These are phyloP conservation scores for Drosophila baimaii DNA, from an alignment of 1,140 invertebrate species.

Conservation along the genomic window DNA sequence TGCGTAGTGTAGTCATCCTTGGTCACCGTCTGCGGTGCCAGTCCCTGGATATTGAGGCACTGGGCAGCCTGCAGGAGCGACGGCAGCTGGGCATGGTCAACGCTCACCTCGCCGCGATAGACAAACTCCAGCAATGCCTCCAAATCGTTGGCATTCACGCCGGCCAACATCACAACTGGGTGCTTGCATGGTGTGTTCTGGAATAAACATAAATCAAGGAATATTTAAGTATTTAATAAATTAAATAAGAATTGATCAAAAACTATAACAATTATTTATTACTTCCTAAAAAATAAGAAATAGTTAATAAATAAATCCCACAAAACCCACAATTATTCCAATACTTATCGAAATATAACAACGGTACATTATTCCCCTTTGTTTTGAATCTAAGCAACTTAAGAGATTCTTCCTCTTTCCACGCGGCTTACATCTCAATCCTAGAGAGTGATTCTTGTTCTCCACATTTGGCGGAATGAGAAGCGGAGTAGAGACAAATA, in stretches of 20 bases:
- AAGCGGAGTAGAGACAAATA: conserved; percentile 16
- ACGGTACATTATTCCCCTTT: too few species aligned
- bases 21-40: conserved; percentile 85
- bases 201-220: neutral
- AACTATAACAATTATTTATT: neutral
- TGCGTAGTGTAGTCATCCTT: conserved; percentile 84
- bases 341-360: neutral
- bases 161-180: conserved; percentile 88
- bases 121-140: conserved; percentile 88
- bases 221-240: neutral
- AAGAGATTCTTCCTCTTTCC: neutral
- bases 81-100: conserved; percentile 87
- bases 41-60: conserved; percentile 87
- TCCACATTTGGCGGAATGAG: conserved; percentile 20
- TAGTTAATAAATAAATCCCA: neutral
- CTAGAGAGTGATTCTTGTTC: conserved; percentile 12
- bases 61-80: conserved; percentile 87
- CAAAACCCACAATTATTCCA: neutral
- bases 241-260: neutral
- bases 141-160: conserved; percentile 87
- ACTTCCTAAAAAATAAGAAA: neutral
- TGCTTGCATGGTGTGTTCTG: conserved; percentile 88
- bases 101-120: conserved; percentile 88
- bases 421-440: conserved; percentile 3
- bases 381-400: neutral